Percentiles rank a stretch among this genome's conserved stretches.
Conservation (phyloP, 2,113 vertebrate species). For the Lepisosteus osseus region DNA sequence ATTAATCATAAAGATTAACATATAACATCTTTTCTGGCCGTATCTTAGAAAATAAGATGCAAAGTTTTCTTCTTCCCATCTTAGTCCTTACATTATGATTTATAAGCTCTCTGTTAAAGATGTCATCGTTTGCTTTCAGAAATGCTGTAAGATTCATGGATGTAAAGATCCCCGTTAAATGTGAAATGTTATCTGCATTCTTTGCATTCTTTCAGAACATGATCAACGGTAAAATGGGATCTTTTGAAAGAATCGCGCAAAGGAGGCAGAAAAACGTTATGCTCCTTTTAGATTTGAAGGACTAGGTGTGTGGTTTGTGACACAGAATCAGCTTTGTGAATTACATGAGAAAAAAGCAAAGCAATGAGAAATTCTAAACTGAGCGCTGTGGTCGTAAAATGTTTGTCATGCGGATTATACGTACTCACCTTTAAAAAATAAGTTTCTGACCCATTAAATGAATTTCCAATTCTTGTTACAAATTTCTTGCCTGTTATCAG, state of each 20-base stretch:
- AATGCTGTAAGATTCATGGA: conserved; percentile 60
- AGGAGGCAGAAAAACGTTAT: conserved; percentile 59
- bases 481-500: too few relatives aligned
- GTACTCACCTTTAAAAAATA: too few relatives aligned
- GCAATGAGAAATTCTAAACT: too few relatives aligned
- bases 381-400: too few relatives aligned
- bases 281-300: conserved; percentile 58
- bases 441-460: too few relatives aligned
- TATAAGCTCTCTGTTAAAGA: conserved; percentile 45
- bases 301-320: conserved; percentile 59
- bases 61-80: conserved; percentile 10
- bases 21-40: too few relatives aligned
- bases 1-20: too few relatives aligned
- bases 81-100: conserved; percentile 28
- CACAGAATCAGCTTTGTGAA: conserved; percentile 53
- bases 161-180: conserved; percentile 56
- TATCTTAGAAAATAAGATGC: too few relatives aligned
- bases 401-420: too few relatives aligned
- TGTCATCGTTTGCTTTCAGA: conserved; percentile 60
- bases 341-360: too few relatives aligned
- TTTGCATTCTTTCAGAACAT: conserved; percentile 63
- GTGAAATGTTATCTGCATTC: conserved; percentile 74
- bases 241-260: conserved; percentile 55
- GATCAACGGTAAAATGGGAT: conserved; percentile 59
- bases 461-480: too few relatives aligned